A percentile compares a stretch with the other conserved stretches of the same genome.
Conservation (phyloP, 92 coral and sea anemone species). For the Plumapathes pennacea region DNA sequence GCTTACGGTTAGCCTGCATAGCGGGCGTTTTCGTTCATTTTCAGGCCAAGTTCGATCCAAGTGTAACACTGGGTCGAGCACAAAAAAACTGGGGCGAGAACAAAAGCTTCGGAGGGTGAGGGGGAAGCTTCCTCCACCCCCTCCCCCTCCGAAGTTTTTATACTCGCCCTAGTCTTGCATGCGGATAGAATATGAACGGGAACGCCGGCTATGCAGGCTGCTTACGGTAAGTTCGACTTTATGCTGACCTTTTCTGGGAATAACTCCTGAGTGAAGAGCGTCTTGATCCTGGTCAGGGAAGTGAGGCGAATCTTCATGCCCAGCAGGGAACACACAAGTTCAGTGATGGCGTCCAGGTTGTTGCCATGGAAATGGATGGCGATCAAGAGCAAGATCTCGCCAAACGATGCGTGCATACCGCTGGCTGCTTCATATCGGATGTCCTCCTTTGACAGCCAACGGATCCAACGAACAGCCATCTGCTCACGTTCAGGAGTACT, state of each 20-base stretch:
- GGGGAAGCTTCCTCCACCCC: too few species aligned
- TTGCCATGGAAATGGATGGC: slow-evolving; percentile 98
- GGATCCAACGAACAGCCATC: slow-evolving; percentile 72
- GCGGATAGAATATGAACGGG: too few species aligned
- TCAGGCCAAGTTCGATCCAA: too few species aligned
- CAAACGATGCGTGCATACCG: slow-evolving; percentile 93
- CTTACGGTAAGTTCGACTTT: too few species aligned
- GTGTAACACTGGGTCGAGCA: too few species aligned
- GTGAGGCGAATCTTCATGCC: slow-evolving; percentile 86
- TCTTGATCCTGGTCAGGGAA: slow-evolving; percentile 76
- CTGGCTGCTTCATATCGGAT: slow-evolving; percentile 87
- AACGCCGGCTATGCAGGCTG: too few species aligned
- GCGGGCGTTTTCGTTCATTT: too few species aligned
- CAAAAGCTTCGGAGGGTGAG: too few species aligned
- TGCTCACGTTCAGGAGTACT: slow-evolving; percentile 90
- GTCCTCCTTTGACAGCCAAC: slow-evolving; percentile 88
- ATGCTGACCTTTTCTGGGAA: slow-evolving; percentile 90
- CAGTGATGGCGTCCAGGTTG: slow-evolving; percentile 87
- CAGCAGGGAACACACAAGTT: slow-evolving; percentile 85
- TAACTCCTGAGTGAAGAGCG: slow-evolving; percentile 87
- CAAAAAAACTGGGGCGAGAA: too few species aligned
- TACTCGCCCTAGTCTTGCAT: too few species aligned
- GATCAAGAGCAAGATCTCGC: slow-evolving; percentile 81
- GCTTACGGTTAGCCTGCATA: too few species aligned
- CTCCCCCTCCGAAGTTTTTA: too few species aligned